Evolutionary conservation across 2,888 invertebrate genomes (phyloP).

Genomic region (Microctonus hyperodae): DNA sequence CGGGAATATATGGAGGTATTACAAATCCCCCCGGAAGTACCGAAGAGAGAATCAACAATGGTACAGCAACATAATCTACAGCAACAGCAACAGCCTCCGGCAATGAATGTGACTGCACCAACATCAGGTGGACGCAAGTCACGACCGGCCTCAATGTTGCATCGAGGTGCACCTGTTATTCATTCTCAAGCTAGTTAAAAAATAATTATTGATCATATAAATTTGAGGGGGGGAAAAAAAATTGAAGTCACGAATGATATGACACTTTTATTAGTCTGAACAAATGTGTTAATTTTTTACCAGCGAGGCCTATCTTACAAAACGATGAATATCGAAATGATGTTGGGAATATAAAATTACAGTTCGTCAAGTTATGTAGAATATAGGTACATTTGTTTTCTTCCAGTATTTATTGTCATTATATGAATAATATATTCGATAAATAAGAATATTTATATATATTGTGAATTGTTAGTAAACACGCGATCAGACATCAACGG

Average conservation of each 20-base stretch:
- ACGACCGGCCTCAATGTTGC: constrained; percentile 66
- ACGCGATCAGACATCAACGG: constrained; percentile 13
- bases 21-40: constrained; percentile 62
- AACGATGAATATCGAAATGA: constrained; percentile 32
- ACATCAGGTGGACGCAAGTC: constrained; percentile 54
- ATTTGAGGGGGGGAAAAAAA: neutral
- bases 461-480: constrained; percentile 25
- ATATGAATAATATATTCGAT: constrained; percentile 19
- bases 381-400: constrained; percentile 51
- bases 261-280: constrained; percentile 27
- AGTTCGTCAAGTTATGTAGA: constrained; percentile 37
- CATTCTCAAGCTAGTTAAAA: constrained; percentile 69
- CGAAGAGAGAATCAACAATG: constrained; percentile 56
- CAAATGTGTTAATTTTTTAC: constrained; percentile 40
- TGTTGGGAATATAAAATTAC: constrained; percentile 33
- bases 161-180: constrained; percentile 68
- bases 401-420: constrained; percentile 58
- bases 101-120: constrained; percentile 40
- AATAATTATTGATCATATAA: constrained; percentile 23
- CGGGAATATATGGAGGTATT: constrained; percentile 84
- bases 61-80: constrained; percentile 54
- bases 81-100: constrained; percentile 45
- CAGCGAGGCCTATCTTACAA: constrained; percentile 47
- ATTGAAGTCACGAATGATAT: constrained; percentile 34
- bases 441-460: constrained; percentile 1